Conservation (phyloP, 53 echinoderm and acorn worm genomes). For the Stichopus horrens region DNA sequence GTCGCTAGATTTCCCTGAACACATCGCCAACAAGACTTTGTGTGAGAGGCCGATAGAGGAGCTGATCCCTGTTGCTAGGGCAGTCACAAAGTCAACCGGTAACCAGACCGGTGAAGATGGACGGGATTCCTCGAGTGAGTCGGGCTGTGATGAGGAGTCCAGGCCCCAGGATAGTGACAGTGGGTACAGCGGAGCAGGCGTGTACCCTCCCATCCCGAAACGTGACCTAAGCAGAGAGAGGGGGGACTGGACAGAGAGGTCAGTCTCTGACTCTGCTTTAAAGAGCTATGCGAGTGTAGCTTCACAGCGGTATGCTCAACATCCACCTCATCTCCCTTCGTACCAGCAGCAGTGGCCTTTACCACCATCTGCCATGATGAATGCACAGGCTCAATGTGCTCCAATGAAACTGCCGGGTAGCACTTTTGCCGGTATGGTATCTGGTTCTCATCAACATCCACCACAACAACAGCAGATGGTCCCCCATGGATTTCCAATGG, state of each 20-base stretch:
- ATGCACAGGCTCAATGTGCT: not conserved
- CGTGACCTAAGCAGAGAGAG: constrained; percentile 17
- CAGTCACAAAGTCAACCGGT: constrained; percentile 69
- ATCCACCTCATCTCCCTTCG: constrained; percentile 8
- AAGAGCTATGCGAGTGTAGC: constrained; percentile 38
- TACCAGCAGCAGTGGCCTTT: constrained; percentile 47
- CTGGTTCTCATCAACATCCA: constrained; percentile 35
- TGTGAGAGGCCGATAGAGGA: constrained; percentile 63
- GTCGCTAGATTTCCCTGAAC: constrained; percentile 80
- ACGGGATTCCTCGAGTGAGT: constrained; percentile 71
- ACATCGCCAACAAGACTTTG: constrained; percentile 86
- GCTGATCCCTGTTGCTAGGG: constrained; percentile 36
- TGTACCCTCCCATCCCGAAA: constrained; percentile 3
- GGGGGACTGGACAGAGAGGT: not conserved
- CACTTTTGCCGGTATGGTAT: constrained; percentile 17
- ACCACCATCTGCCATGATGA: constrained; percentile 5
- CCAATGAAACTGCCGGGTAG: not conserved
- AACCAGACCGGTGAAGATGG: constrained; percentile 83
- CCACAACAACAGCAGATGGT: constrained; percentile 40
- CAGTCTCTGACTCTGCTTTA: not conserved
- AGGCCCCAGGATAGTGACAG: constrained; percentile 88
- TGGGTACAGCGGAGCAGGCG: constrained; percentile 81
- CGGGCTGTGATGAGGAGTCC: constrained; percentile 64
- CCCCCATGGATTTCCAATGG: constrained; percentile 14
- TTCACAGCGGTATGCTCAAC: constrained; percentile 33